phyloP scores from a whole-genome alignment of 2,113 vertebrate genomes.

The Toxotes chatareus region DNA sequence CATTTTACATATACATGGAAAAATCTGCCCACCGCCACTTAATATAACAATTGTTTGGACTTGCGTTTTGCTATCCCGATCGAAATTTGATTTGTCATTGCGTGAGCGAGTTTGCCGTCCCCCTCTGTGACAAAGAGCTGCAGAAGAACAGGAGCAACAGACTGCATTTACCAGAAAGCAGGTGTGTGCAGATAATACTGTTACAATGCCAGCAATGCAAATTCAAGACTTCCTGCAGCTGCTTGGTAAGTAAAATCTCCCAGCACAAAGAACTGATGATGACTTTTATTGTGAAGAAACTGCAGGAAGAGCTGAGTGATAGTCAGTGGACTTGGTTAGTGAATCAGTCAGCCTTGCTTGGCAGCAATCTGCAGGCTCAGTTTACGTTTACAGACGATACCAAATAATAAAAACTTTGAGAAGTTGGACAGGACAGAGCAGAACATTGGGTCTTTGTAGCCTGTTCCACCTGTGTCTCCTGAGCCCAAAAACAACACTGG shows the following conservation, averaged over 20 bases:
- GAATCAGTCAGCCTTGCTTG: background rate
- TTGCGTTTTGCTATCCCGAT: background rate
- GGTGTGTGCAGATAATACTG: constrained; percentile 7
- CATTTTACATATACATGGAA: background rate
- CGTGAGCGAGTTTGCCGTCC: background rate
- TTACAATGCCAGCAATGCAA: background rate
- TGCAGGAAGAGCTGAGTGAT: no score
- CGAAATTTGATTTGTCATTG: background rate
- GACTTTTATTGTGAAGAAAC: background rate
- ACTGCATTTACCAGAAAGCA: constrained; percentile 1
- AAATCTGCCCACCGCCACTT: background rate
- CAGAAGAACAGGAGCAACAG: constrained; percentile 24
- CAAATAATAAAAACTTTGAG: background rate
- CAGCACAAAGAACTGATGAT: background rate
- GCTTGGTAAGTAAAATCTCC: background rate
- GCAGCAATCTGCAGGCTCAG: background rate
- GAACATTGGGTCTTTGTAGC: background rate
- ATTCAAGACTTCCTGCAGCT: background rate
- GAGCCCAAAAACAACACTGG: background rate
- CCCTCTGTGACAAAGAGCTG: constrained; percentile 8
- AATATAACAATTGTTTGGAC: background rate
- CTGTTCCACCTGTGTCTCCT: background rate
- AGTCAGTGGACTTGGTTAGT: background rate
- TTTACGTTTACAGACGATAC: background rate
- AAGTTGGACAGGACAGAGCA: background rate